Evolutionary conservation across 2,888 invertebrate genomes (phyloP), one percentile per base, ranked within the genome.

Genomic region (Nymphalis urticae): DNA sequence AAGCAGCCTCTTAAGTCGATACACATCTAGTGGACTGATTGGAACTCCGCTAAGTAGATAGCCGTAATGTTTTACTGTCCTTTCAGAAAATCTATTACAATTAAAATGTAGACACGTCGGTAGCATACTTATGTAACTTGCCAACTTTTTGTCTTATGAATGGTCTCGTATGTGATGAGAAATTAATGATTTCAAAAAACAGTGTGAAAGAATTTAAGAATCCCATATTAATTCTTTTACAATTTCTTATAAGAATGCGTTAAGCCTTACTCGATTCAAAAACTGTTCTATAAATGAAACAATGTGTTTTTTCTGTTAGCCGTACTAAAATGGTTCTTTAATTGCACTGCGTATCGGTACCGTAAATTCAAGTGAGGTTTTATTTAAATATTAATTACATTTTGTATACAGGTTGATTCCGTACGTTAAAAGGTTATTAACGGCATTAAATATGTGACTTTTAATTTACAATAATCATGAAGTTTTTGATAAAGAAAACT

Each of bases 21-120:
- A 91, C 88, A 87, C 89, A 92, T 92, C 92, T 90, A 89, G 88
- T 79, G 83, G 85, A 83, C 87, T 88, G 89, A 89, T 90, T 89
- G 88, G 87, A 82, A 85, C 83, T 73, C 76, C 62, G 80, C 77
- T 74, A 74, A 76, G 80, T 73, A 81, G 84, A 85, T 85, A 84
- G 82, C 78, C 74, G 80, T 66, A 70, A 64, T 48, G 66, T 68
- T 70, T 60, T 53, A 66, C 78, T 79, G 77, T 61, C 53, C 56
- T 78, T 79, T 81, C 78, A 80, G 79, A 81, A 82, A 81, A 72
- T 81, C 81, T 82, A 86, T 88, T 86, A 84, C 83, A 85, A 88
- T 85, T 85, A 85, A 82, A 72, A 73, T 70, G 76, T 71, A 72
- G 69, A 68, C 67, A 64, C 65, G 48, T 63, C 17, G 21, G 47